Evolutionary conservation across 2,888 invertebrate species (phyloP), one percentile per base, ranked within the genome.

Genomic region (Andrena fulva): DNA sequence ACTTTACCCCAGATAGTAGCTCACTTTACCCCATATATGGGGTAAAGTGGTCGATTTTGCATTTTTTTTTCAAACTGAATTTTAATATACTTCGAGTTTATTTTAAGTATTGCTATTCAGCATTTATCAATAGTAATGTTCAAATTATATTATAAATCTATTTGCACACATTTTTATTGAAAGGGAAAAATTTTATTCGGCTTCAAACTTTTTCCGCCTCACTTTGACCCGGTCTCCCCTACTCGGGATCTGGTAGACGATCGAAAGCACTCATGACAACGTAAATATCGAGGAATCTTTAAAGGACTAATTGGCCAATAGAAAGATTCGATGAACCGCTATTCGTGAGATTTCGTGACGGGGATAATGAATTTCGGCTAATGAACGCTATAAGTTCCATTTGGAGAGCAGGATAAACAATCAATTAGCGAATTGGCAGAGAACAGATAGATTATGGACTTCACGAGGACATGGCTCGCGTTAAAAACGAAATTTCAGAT

Each of bases 401-500:
- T 6, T n/a, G 12, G 27, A n/a, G 29, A 27, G 16, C n/a, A 50
- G 12, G 27, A 29, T 10, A 8, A 67, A 77, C n/a, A 33, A 73
- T 67, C 42, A 66, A 60, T 52, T 27, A 27, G 7, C n/a, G 10
- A 42, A 12, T 48, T 2, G 20, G 16, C 10, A 4, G n/a, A 27
- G 6, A 0, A 3, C 63, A 35, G 20, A 16, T 48, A n/a, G n/a
- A 31, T 6, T 50, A 54, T 35, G 33, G 48, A 29, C 20, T 24
- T 24, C 6, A 20, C 24, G 35, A 0, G 62, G 24, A 20, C n/a
- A 16, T 20, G 12, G 5, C 10, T 24, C 27, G 33, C 0, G 67
- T 62, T 71, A 77, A 80, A 77, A 77, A 71, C 52, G 1, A 71
- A 50, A 71, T 66, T 52, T 54, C 69, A 8, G 42, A n/a, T n/a